Base-by-base conservation (phyloP, 2,888 invertebrate genomes). In the Napeogenes inachia region DNA sequence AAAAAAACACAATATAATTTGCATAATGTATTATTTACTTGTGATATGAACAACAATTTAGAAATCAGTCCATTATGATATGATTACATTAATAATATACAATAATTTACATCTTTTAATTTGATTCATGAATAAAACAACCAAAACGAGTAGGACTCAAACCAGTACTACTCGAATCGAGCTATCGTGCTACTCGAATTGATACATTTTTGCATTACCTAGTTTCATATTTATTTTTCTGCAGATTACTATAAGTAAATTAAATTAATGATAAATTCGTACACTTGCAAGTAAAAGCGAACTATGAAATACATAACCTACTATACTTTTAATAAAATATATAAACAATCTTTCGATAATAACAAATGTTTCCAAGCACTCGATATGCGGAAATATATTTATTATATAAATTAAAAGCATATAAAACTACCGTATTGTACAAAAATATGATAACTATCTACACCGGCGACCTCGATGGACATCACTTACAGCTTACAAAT, bases 371-470 rank as follows among this genome's bases (percentile, higher is more conserved):
- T 21, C 21, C 21, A 54, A 54, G 13, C n/a, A 45, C 45, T 45
- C 35, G 12, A 38, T 47, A 56, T 53, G 45, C 45, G 53, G 10
- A 30, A 4, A 21, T 21, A 35, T 38, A 30, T 54, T 56, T 62
- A 33, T 21, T 54, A 53, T 57, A 57, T 59, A 45, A 42, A 53
- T 65, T 46, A 60, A 57, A 62, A 62, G 55, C 59, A 35, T n/a
- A 30, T 56, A 58, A 54, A 56, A 74, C 75, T 78, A 79, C 53
- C 75, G 75, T 80, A 85, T 83, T 80, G 79, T 87, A 86, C 83
- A 85, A 80, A 76, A 59, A 35, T 79, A 80, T 72, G 73, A 80
- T 80, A 79, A 79, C 74, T 82, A 82, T 78, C 78, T 82, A 83
- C 81, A 82, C 77, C 79, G 78, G 75, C 77, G 42, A 74, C 63